Conservation (phyloP, 2,797 vertebrate genomes). For the Galagoides demidoff region DNA sequence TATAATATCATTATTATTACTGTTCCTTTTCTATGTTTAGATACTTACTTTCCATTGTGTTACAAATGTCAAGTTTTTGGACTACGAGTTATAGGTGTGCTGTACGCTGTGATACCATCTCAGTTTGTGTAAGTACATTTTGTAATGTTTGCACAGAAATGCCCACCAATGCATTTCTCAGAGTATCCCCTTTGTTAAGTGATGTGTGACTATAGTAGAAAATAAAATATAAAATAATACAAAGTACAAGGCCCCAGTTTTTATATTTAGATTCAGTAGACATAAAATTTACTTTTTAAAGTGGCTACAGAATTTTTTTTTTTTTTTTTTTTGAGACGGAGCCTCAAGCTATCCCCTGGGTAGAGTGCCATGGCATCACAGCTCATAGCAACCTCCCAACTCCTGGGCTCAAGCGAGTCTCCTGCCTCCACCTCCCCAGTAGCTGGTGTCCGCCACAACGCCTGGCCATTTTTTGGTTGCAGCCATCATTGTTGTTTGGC, state of each 20-base stretch:
- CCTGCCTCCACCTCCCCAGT: too few species aligned
- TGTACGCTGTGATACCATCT: neutral
- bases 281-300: conserved; percentile 2
- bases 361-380: too few species aligned
- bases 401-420: too few species aligned
- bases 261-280: neutral
- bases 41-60: neutral
- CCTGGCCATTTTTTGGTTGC: too few species aligned
- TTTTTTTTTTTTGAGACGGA: too few species aligned
- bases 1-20: neutral
- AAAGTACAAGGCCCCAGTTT: neutral
- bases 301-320: too few species aligned
- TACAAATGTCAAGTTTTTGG: neutral
- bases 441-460: too few species aligned
- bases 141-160: neutral
- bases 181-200: neutral
- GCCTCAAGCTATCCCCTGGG: too few species aligned
- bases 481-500: too few species aligned
- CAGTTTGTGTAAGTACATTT: neutral
- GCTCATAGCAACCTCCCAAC: too few species aligned
- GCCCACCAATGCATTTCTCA: neutral
- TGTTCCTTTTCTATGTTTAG: neutral
- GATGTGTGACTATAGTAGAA: neutral
- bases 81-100: neutral
- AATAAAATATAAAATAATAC: conserved; percentile 9